Percentiles rank a stretch among this genome's conserved stretches.
Evolutionary conservation across 2,797 vertebrate genomes (phyloP).

Genomic region (Aphelocoma californica): DNA sequence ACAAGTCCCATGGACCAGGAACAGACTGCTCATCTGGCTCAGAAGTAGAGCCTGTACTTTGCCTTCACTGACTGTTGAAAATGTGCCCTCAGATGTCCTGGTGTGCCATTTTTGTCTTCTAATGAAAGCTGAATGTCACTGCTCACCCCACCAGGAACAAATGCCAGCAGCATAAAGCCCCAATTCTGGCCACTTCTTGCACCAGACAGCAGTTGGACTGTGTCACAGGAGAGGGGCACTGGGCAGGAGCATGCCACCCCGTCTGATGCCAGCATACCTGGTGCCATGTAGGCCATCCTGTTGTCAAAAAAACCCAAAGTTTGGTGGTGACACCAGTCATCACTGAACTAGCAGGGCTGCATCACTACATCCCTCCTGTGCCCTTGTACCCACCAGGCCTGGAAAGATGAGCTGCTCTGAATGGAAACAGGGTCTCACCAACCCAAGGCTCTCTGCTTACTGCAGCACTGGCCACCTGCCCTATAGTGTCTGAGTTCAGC

Average conservation of each 20-base stretch:
- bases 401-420: not conserved
- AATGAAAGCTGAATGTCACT: conserved; percentile 17
- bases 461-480: not conserved
- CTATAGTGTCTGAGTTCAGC: not conserved
- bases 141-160: not conserved
- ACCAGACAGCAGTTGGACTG: not conserved
- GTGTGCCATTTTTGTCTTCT: conserved; percentile 31
- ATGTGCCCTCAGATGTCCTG: conserved; percentile 10
- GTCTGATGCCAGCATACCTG: not conserved
- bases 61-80: not conserved
- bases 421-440: not conserved
- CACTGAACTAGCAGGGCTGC: not conserved
- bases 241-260: not conserved
- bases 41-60: conserved; percentile 8
- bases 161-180: not conserved
- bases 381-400: not conserved
- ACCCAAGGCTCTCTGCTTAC: not conserved
- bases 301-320: not conserved
- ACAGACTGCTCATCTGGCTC: conserved; percentile 32
- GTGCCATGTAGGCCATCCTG: not conserved
- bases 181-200: not conserved
- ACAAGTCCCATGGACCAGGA: not conserved
- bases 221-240: not conserved
- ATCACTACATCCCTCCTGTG: not conserved
- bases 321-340: not conserved